phyloP scores from a whole-genome alignment of 2,888 invertebrate genomes.

The Pogonocherus hispidulus region DNA sequence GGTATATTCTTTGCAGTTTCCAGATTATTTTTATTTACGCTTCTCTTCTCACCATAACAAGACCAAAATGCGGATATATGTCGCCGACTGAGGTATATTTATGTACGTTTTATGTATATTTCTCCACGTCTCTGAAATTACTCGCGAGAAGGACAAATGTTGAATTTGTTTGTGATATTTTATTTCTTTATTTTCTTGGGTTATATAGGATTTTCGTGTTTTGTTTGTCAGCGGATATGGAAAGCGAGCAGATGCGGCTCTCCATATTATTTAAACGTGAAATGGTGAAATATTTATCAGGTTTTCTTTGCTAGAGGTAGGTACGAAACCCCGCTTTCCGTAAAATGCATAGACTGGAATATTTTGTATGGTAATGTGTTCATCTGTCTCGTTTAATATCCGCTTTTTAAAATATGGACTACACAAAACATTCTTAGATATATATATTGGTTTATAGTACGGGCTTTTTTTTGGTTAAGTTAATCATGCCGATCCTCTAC shows the following conservation, averaged over 20 bases:
- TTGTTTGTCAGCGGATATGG: constrained; percentile 18
- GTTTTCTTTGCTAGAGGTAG: background rate
- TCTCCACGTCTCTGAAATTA: constrained; percentile 25
- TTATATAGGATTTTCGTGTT: constrained; percentile 34
- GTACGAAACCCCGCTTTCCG: background rate
- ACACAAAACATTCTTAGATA: too few species aligned
- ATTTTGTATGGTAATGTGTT: too few species aligned
- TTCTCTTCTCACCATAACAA: constrained; percentile 23
- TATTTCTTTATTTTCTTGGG: constrained; percentile 29
- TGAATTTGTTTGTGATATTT: constrained; percentile 31
- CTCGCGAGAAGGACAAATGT: constrained; percentile 29
- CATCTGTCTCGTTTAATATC: too few species aligned
- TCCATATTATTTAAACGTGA: constrained; percentile 10
- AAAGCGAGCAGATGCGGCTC: background rate
- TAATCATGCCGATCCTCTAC: too few species aligned
- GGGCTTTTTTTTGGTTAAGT: too few species aligned
- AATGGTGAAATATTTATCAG: background rate
- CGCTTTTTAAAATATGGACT: too few species aligned
- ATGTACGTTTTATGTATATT: constrained; percentile 30
- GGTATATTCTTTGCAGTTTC: constrained; percentile 32
- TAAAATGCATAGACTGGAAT: background rate
- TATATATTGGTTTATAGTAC: too few species aligned
- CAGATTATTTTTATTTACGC: constrained; percentile 40
- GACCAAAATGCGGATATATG: constrained; percentile 29
- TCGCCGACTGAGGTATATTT: constrained; percentile 22